Base-by-base conservation (phyloP, 1,140 invertebrate genomes). In the Cotesia vestalis region DNA sequence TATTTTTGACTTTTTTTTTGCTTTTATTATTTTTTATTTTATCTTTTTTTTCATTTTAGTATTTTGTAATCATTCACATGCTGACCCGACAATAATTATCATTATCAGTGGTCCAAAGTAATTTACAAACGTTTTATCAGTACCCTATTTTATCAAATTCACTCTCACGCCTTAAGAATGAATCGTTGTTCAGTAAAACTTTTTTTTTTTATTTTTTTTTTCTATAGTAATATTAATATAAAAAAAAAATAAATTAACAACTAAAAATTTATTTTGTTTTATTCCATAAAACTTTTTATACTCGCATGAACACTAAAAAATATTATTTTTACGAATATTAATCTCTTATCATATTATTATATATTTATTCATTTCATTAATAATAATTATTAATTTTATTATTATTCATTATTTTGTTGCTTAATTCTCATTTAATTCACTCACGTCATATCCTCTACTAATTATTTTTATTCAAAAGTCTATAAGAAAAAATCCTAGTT, bases 401-500 rank as follows among this genome's bases (percentile, higher is more conserved):
- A 57, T 20, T 57, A 14, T 14, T 20, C 3, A 12, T 57, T 12
- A 12, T 14, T 57, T 57, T 57, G 53, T 57, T 57, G 53, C 27
- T 35, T 60, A 57, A 61, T 61, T 70, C 59, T 36, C 59, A 61
- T 70, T 62, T n/a, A 36, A 63, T 53, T 63, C 46, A 63, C 34
- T 63, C 69, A 27, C 60, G 51, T 71, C 69, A 63, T 61, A 12
- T 55, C 34, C 59, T 27, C 67, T 55, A 55, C 17, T 59, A 14
- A 69, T 59, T 40, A 59, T 35, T 57, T 55, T 69, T 60, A 61
- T 20, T 55, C 17, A 46, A 66, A 66, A 66, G 52, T 66, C 64
- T 52, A 66, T 66, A 35, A 66, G 52, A 66, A 66, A 46, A 46
- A 66, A 52, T 66, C 46, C 51, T 34, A 53, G 64, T 66, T 66